Base-by-base conservation (phyloP, 2,797 vertebrate genomes). In the Pyrocephalus nanus region DNA sequence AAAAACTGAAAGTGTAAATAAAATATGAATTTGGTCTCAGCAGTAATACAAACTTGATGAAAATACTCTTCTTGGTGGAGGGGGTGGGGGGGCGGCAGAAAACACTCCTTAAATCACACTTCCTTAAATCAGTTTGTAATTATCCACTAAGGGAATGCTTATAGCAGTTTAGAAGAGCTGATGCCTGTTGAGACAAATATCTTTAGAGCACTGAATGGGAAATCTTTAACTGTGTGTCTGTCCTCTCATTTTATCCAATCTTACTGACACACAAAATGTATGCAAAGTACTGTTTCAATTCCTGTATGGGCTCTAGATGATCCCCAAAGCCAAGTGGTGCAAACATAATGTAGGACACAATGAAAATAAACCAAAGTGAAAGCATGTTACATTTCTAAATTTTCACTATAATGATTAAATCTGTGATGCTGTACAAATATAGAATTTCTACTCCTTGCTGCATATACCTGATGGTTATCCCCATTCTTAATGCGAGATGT, bases 221-320 rank as follows among this genome's bases (percentile, higher is more conserved):
- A 34, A 32, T 43, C 30, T 61, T 61, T 43, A 69, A 29, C 26
- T 50, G 10, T 27, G 8, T 54, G 17, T 11, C 23, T 78, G 22
- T 45, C 14, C 38, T 26, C 32, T 54, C 34, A 5, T 58, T 91
- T 80, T 62, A 23, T 18, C 15, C 3, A 3, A 9, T 14, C 26
- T 71, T 86, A 13, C 5, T 32, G 65, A 40, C 11, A 14, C 16
- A 43, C 4, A 64, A 54, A 74, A 62, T 0, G 0, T 1, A 0
- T 36, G 11, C 3, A 2, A 45, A 53, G 5, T 42, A 11, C 26
- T 4, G 3, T 69, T 81, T 72, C 0, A 0, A 26, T 14, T 21
- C 7, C 16, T 38, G 18, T 5, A 9, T 5, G 16, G 20, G 26
- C 65, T 73, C 0, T 1, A 76, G 32, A 36, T 74, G 60, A 60